Base-by-base conservation (phyloP, 2,113 vertebrate genomes). In the Ranitomeya variabilis region DNA sequence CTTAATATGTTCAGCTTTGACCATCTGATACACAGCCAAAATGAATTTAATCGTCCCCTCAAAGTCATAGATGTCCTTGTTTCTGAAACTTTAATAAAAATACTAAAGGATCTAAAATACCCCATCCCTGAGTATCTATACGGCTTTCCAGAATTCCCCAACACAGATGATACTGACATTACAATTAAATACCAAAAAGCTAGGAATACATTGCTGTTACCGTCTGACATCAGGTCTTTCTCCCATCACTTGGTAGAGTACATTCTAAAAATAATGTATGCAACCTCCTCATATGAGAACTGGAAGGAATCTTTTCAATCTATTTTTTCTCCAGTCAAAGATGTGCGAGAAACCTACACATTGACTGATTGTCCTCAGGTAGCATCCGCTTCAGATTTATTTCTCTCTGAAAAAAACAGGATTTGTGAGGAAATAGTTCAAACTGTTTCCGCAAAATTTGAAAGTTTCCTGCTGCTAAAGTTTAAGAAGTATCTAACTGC, bases 381-480 rank as follows among this genome's bases (percentile, higher is more conserved):
- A 10, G 13, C 9, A 77, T 11, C 74, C 16, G 8, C 16, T 55
- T 79, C 76, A 55, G 21, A 55, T 1, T n/a, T 79, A 6, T 12
- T 0, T 23, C 14, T 8, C 23, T 18, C 14, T 80, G 21, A 59
- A 79, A 52, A 55, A 80, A 55, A 80, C n/a, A 60, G 5, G 0
- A 59, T 59, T 80, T 80, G 54, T n/a, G 78, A 80, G 54, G 55
- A 80, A 59, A 80, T 80, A 16, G 57, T 55, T 26, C 54, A 80
- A 59, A 31, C 55, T 5, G 23, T 80, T 15, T 80, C 78, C 0
- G 78, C 78, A 57, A 80, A 80, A 80, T 16, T 80, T 13, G 55
- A 80, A 80, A 60, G 78, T 37, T 80, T 80, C n/a, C 23, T 80
- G 4, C 55, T 80, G 23, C 23, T 80, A 16, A 80, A 80, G 55